A percentile compares a stretch with the other conserved stretches of the same genome.
Evolutionary conservation across 2,113 vertebrate genomes (phyloP).

Genomic region (Grammatotria lemairii): DNA sequence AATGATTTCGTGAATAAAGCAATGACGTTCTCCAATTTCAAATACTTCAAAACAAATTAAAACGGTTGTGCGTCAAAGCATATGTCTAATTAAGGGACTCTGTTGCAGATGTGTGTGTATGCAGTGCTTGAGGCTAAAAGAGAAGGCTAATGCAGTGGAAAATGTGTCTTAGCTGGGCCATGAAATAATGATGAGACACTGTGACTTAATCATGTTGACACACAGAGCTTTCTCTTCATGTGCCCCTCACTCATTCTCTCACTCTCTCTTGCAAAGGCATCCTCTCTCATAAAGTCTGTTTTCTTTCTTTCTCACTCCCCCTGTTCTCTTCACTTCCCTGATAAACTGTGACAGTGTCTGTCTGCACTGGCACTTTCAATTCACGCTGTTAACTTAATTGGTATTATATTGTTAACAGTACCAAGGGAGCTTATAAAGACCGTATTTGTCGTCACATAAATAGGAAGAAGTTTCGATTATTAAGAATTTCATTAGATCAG

Average conservation of each 20-base stretch:
- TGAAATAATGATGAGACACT: conserved; percentile 67
- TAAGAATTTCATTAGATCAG: neutral
- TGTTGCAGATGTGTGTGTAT: conserved; percentile 1
- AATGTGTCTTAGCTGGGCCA: conserved; percentile 59
- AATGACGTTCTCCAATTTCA: conserved; percentile 6
- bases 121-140: conserved; percentile 55
- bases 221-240: conserved; percentile 25
- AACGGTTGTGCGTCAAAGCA: conserved; percentile 57
- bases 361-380: neutral
- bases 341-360: conserved; percentile 1
- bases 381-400: conserved; percentile 8
- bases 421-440: neutral
- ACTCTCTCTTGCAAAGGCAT: neutral
- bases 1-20: conserved; percentile 30
- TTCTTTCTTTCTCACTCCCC: neutral
- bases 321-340: neutral
- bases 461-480: neutral
- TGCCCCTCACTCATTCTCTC: neutral
- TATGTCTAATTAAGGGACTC: conserved; percentile 60
- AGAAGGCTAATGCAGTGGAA: conserved; percentile 70
- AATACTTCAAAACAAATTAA: conserved; percentile 54
- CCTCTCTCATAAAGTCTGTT: neutral
- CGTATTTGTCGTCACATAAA: neutral
- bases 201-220: conserved; percentile 61
- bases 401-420: neutral